Base-by-base conservation (phyloP, 2,113 vertebrate species). In the Vombatus ursinus region DNA sequence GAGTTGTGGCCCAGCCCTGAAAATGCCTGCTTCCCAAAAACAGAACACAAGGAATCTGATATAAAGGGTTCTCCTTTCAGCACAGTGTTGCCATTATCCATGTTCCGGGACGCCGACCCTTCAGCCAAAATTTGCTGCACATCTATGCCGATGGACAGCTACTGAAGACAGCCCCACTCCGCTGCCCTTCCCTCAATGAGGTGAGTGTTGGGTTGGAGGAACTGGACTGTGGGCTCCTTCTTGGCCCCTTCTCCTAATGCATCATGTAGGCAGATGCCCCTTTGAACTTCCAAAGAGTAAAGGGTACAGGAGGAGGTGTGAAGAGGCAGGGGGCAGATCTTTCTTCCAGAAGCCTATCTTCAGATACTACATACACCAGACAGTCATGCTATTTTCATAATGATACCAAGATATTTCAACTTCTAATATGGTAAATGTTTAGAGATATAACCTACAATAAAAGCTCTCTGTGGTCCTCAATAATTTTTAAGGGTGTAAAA, bases 141-240 rank as follows among this genome's bases (percentile, higher is more conserved):
- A 98, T 99, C 98, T 99, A 99, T 91, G 97, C 99, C 0, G 99
- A 99, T 0, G 99, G 99, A 0, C 98, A 98, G 37, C 98, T 98
- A 91, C 95, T 98, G 89, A 99, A 99, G 98, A 99, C 98, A 0
- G 99, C 99, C 0, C 99, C 99, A 95, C 98, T 99, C n/a, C 99
- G 99, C 52, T 99, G 99, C 96, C 99, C 99, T 0, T 99, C 99
- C 52, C 98, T 99, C 37, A 98, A 98, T 0, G 99, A 99, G 99
- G 99, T 99, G 96, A 95, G 96, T 37, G 90, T 6, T 2, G 90
- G 52, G 44, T 14, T 52, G 52, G 89, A 90, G 94, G 57, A 84
- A 44, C 16, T 84, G 68, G n/a, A 84, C n/a, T 3, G 8, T 22
- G n/a, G 0, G 3, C 19, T 26, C 16, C 89, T 26, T 37, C 28